phyloP scores from a whole-genome alignment of 2,113 vertebrate genomes.

The Andinoacara biseriatus region DNA sequence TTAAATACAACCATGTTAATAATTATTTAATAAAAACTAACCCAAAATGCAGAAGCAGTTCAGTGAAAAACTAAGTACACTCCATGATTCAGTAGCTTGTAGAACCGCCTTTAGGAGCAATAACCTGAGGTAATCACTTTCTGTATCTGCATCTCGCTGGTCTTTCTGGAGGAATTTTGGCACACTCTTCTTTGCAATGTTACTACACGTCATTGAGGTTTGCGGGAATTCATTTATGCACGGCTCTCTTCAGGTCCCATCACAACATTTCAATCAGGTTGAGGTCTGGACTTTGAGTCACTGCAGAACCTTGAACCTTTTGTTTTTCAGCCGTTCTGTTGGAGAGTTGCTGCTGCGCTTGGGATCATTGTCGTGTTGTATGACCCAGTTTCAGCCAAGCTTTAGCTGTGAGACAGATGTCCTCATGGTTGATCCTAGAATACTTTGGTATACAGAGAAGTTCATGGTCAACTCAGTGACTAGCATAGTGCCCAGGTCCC shows the following conservation, averaged over 20 bases:
- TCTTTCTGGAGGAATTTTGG: background rate
- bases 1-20: background rate
- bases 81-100: background rate
- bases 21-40: background rate
- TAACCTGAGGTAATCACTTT: background rate
- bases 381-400: background rate
- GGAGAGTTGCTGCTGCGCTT: background rate
- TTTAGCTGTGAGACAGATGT: background rate
- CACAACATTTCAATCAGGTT: background rate
- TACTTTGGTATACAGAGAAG: background rate
- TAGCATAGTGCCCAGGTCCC: background rate
- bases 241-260: background rate
- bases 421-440: background rate
- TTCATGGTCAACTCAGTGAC: background rate
- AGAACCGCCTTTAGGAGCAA: background rate
- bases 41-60: background rate
- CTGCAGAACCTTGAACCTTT: background rate
- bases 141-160: background rate
- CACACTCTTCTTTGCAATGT: background rate
- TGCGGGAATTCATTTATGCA: background rate
- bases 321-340: background rate
- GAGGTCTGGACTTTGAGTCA: background rate
- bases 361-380: background rate
- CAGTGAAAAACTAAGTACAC: background rate
- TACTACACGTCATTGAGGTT: background rate